These are phyloP conservation scores for Toxonevra muliebris DNA, from an alignment of 2,888 invertebrate genomes.

Conservation along the genomic window DNA sequence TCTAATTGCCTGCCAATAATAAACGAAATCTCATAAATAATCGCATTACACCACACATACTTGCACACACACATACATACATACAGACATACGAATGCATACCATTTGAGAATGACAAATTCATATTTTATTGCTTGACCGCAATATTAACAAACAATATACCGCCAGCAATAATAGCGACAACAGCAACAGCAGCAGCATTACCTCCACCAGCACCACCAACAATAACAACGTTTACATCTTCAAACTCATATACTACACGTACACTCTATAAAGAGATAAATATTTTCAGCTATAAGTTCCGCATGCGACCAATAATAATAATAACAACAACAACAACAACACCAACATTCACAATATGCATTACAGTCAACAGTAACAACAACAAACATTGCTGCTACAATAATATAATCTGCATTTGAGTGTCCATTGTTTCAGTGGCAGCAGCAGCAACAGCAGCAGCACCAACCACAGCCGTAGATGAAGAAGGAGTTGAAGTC, in stretches of 20 bases:
- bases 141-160: background rate
- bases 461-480: constrained; percentile 4
- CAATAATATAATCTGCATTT: constrained; percentile 8
- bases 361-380: background rate
- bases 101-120: constrained; percentile 26
- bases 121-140: constrained; percentile 23
- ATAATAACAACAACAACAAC: background rate
- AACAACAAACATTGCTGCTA: background rate
- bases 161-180: background rate
- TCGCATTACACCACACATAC: no score
- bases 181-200: constrained; percentile 1
- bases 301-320: background rate
- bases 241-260: background rate
- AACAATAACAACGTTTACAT: constrained; percentile 7
- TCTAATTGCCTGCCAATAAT: no score
- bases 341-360: background rate
- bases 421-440: constrained; percentile 18
- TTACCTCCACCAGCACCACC: constrained; percentile 6
- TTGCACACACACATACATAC: constrained; percentile 16
- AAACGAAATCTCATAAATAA: no score
- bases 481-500: background rate
- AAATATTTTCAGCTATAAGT: background rate
- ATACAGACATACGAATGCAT: constrained; percentile 4
- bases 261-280: background rate
- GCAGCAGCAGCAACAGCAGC: constrained; percentile 8